phyloP scores from a whole-genome alignment of 2,888 invertebrate species.

The Dynastes grantii region DNA sequence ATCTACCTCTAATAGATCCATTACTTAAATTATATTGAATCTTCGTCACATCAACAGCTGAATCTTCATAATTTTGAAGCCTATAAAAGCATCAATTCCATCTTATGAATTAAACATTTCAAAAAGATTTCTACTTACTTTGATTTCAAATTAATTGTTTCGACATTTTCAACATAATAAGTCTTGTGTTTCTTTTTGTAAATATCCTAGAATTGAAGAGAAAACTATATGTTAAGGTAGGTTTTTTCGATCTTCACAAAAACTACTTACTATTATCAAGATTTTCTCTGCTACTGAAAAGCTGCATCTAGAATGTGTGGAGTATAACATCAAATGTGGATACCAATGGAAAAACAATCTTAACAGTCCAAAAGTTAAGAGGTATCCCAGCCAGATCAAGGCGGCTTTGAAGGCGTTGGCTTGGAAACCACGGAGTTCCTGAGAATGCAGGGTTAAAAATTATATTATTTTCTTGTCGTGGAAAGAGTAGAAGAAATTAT shows the following conservation, averaged over 20 bases:
- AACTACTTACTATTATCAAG: slow-evolving; percentile 77
- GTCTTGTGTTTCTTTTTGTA: slow-evolving; percentile 83
- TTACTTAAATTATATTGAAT: slow-evolving; percentile 35
- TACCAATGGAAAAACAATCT: slow-evolving; percentile 92
- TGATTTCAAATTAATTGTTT: slow-evolving; percentile 64
- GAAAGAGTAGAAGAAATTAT: too few relatives aligned
- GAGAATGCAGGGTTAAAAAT: background rate
- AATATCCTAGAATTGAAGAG: slow-evolving; percentile 75
- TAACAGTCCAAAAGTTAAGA: slow-evolving; percentile 82
- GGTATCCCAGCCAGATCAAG: slow-evolving; percentile 76
- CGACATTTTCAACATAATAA: slow-evolving; percentile 77
- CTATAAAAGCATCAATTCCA: slow-evolving; percentile 3
- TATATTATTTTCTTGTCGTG: background rate
- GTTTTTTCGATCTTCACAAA: background rate
- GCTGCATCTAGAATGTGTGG: slow-evolving; percentile 80
- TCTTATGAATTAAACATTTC: background rate
- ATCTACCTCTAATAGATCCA: slow-evolving; percentile 30
- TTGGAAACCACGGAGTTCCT: slow-evolving; percentile 46
- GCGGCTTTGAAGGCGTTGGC: slow-evolving; percentile 65
- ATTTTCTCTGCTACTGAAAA: slow-evolving; percentile 85
- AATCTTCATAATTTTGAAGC: background rate
- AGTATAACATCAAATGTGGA: slow-evolving; percentile 83
- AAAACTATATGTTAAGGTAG: background rate
- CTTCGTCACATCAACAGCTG: background rate
- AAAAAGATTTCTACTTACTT: slow-evolving; percentile 8